phyloP scores from a whole-genome alignment of 2,888 invertebrate species.

The Drosophila macrospina region DNA sequence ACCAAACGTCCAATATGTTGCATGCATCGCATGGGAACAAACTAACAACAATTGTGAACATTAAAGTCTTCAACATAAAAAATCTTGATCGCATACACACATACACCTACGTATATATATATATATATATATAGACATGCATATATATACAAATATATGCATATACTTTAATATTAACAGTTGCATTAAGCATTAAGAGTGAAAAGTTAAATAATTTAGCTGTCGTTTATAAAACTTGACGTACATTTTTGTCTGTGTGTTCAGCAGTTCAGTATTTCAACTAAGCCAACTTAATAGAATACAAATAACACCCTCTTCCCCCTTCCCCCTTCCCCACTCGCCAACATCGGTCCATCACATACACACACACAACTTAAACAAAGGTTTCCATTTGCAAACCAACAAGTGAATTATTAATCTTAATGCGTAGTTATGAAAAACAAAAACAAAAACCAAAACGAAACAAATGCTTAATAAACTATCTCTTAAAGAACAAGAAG shows the following conservation, averaged over 20 bases:
- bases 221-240: conserved; percentile 46
- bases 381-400: conserved; percentile 70
- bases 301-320: neutral
- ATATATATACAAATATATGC: conserved; percentile 18
- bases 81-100: conserved; percentile 27
- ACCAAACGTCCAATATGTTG: conserved; percentile 76
- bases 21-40: conserved; percentile 56
- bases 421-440: conserved; percentile 30
- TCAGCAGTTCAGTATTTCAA: conserved; percentile 78
- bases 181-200: conserved; percentile 57
- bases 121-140: conserved; percentile 19
- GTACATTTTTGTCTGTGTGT: conserved; percentile 66
- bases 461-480: conserved; percentile 55
- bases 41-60: conserved; percentile 76
- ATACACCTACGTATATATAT: conserved; percentile 19
- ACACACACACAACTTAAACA: conserved; percentile 35
- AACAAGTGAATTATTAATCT: conserved; percentile 48
- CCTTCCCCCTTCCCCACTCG: too few species aligned
- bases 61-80: conserved; percentile 63
- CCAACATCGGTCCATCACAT: too few species aligned
- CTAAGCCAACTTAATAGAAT: conserved; percentile 70
- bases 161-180: conserved; percentile 32
- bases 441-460: too few species aligned
- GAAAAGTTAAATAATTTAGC: conserved; percentile 39
- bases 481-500: conserved; percentile 48